A percentile compares a stretch with the other conserved stretches of the same genome.
These are phyloP conservation scores for Pectinophora gossypiella DNA, from an alignment of 1,140 invertebrate genomes.

Conservation along the genomic window DNA sequence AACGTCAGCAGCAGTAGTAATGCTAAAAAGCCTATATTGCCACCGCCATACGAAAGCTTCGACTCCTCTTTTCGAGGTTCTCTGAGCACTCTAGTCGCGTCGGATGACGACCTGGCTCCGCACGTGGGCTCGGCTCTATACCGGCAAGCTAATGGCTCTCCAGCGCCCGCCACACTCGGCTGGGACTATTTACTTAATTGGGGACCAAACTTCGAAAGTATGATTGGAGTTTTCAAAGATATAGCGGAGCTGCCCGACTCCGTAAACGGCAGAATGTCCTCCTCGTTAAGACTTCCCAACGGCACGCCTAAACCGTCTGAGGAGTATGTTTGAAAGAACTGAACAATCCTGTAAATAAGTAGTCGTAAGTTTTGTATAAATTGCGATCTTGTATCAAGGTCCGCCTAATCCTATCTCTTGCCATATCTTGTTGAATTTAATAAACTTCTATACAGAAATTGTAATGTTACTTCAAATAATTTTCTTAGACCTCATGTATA, in stretches of 20 bases:
- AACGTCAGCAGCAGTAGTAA: slow-evolving; percentile 76
- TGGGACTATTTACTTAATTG: slow-evolving; percentile 97
- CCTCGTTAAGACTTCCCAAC: slow-evolving; percentile 80
- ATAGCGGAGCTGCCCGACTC: slow-evolving; percentile 94
- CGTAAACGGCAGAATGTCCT: slow-evolving; percentile 79
- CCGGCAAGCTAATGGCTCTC: slow-evolving; percentile 84
- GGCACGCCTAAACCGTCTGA: slow-evolving; percentile 85
- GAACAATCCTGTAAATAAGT: slow-evolving; percentile 36
- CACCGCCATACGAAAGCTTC: slow-evolving; percentile 91
- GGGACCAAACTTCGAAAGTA: slow-evolving; percentile 96
- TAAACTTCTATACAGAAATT: neutral
- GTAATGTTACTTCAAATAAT: neutral
- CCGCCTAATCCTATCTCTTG: slow-evolving; percentile 62
- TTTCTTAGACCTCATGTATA: slow-evolving; percentile 52
- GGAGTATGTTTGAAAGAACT: slow-evolving; percentile 81
- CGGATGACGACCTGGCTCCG: slow-evolving; percentile 91
- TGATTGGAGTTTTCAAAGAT: slow-evolving; percentile 97
- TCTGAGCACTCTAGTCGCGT: slow-evolving; percentile 92
- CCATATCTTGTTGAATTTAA: slow-evolving; percentile 61
- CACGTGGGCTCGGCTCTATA: slow-evolving; percentile 84
- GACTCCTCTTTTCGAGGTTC: slow-evolving; percentile 96
- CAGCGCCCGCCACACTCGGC: slow-evolving; percentile 82
- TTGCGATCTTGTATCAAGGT: slow-evolving; percentile 75
- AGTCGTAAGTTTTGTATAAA: slow-evolving; percentile 47
- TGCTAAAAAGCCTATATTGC: slow-evolving; percentile 80